Evolutionary conservation across 2,113 vertebrate genomes (phyloP).

Genomic region (Plecotus auritus): DNA sequence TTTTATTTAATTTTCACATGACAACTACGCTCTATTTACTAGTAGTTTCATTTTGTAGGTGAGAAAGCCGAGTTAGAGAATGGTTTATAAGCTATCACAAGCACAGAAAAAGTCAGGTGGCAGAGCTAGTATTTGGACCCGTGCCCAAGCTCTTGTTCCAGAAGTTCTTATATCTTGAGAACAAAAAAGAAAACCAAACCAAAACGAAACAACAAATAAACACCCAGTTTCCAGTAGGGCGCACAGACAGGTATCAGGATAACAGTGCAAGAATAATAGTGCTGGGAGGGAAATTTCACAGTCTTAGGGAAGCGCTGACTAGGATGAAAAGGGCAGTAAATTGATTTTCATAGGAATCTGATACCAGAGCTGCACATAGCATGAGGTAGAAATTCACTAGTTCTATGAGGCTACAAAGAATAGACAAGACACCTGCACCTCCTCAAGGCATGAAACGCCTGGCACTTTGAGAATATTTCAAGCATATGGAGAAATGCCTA

Average conservation of each 20-base stretch:
- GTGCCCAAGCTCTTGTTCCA: neutral
- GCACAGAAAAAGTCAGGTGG: neutral
- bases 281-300: neutral
- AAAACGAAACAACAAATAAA: neutral
- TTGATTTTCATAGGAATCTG: neutral
- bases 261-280: neutral
- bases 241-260: neutral
- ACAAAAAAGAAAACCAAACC: neutral
- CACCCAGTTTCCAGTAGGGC: rapidly evolving
- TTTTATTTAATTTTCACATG: neutral
- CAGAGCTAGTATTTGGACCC: neutral
- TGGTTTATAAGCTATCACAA: neutral
- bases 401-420: neutral
- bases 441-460: neutral
- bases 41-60: neutral
- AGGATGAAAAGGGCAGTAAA: neutral
- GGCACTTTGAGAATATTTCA: neutral
- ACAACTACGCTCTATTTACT: neutral
- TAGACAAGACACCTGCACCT: neutral
- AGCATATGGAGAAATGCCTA: neutral
- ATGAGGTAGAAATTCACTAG: neutral
- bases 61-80: neutral
- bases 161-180: neutral
- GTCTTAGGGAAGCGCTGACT: neutral
- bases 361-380: neutral